Conservation (phyloP, 92 coral and sea anemone species). For the Heliopora coerulea region DNA sequence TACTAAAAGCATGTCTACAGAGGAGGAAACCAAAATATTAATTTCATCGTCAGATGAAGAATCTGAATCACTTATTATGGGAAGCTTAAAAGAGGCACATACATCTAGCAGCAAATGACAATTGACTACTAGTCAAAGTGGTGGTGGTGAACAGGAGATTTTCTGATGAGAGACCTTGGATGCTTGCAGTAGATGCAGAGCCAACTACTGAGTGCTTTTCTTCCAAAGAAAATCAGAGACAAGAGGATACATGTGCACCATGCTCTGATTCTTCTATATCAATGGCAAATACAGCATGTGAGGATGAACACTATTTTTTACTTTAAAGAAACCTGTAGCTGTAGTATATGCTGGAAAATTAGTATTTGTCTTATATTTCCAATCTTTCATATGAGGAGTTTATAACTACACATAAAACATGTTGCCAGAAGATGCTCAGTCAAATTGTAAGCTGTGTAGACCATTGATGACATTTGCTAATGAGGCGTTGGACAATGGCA, state of each 20-base stretch:
- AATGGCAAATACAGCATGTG: background rate
- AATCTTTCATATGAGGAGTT: slow-evolving; percentile 34
- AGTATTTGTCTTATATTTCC: slow-evolving; percentile 19
- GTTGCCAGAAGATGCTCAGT: slow-evolving; percentile 22
- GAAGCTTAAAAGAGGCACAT: background rate
- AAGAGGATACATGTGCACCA: background rate
- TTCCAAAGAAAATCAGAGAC: background rate
- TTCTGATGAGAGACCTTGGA: background rate
- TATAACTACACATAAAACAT: slow-evolving; percentile 15
- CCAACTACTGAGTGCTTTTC: background rate
- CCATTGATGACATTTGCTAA: slow-evolving; percentile 33
- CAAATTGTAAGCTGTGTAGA: slow-evolving; percentile 18
- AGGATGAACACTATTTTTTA: slow-evolving; percentile 16
- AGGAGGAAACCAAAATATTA: slow-evolving; percentile 42
- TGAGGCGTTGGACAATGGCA: slow-evolving; percentile 6
- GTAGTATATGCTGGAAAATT: background rate
- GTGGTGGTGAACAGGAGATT: background rate
- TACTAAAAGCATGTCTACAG: slow-evolving; percentile 7
- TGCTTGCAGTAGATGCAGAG: background rate
- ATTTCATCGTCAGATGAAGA: slow-evolving; percentile 25
- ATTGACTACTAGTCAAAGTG: background rate
- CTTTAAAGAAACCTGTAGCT: slow-evolving; percentile 19
- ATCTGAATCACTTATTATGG: background rate
- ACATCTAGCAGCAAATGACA: background rate
- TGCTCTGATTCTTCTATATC: slow-evolving; percentile 5